Base-by-base conservation (phyloP, 2,113 vertebrate species). In the Tyto alba region DNA sequence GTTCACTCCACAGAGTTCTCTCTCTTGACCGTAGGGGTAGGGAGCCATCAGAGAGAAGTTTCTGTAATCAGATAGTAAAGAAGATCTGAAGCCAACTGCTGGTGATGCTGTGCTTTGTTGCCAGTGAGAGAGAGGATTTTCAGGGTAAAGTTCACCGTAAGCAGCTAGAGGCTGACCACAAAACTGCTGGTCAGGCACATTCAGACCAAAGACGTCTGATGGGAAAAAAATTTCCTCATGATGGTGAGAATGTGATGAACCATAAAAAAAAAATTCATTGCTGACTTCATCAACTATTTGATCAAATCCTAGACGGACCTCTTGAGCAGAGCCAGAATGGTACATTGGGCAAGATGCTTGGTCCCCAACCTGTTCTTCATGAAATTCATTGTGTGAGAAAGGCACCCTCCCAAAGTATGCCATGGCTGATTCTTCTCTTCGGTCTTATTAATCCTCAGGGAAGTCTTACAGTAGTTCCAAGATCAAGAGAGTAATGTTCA, bases 221-320 rank as follows among this genome's bases (percentile, higher is more conserved):
- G 76, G 60, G 45, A 88, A 94, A 73, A 92, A 66, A 5, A 47
- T 13, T 76, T 94, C 94, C 69, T 95, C 81, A 1, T 75, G 95
- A 48, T 78, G 76, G 57, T 43, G 69, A 16, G 84, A 67, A 11
- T 95, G 92, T 40, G 89, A 92, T 34, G 96, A 95, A 25, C 84
- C 86, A 19, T 96, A 94, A 43, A 96, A 96, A n/a, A 85, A 47
- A 18, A 92, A 87, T 40, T 96, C 74, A 13, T 92, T 73, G 66
- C 8, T 95, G 91, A 93, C 80, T 95, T 96, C 95, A 29, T 94
- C 96, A 69, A 20, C 50, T 38, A 97, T 64, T 55, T 0, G 26
- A 43, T 96, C 91, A 3, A 97, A 94, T 34, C 95, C 92, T 4
- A 97, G 71, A 16, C 7, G 41, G 55, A 97, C 21, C 4, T 62